Conservation (phyloP, 2,888 invertebrate species). For the Aleiodes testaceus region DNA sequence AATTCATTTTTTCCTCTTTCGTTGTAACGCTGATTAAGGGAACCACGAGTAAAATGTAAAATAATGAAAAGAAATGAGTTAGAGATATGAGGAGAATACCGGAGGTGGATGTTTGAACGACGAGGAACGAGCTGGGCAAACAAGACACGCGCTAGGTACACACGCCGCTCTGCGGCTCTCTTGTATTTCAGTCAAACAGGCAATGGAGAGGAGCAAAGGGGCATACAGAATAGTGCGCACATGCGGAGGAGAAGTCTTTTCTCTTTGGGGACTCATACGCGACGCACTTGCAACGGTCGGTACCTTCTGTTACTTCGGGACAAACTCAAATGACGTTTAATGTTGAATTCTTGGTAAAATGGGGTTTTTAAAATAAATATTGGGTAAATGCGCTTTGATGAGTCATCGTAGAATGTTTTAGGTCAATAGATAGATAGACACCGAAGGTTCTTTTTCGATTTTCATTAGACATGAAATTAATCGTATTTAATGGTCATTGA, state of each 20-base stretch:
- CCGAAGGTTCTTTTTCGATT: too few relatives aligned
- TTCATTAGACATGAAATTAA: too few relatives aligned
- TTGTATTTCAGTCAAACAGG: slow-evolving; percentile 38
- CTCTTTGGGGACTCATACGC: slow-evolving; percentile 11
- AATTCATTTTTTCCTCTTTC: not conserved
- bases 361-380: not conserved
- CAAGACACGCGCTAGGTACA: slow-evolving; percentile 46
- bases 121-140: slow-evolving; percentile 44
- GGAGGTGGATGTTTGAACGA: slow-evolving; percentile 47
- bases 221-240: slow-evolving; percentile 25
- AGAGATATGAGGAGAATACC: slow-evolving; percentile 46
- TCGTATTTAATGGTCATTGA: too few relatives aligned
- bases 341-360: slow-evolving; percentile 29
- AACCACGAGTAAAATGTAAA: not conserved
- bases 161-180: slow-evolving; percentile 35
- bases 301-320: slow-evolving; percentile 15
- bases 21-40: slow-evolving; percentile 39
- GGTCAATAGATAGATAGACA: too few relatives aligned
- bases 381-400: slow-evolving; percentile 14
- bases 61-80: slow-evolving; percentile 42
- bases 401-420: not conserved
- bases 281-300: slow-evolving; percentile 37
- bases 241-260: not conserved
- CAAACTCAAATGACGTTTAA: slow-evolving; percentile 37
- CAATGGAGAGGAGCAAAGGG: not conserved